Evolutionary conservation across 2,888 invertebrate genomes (phyloP).

Genomic region (Panopea generosa): DNA sequence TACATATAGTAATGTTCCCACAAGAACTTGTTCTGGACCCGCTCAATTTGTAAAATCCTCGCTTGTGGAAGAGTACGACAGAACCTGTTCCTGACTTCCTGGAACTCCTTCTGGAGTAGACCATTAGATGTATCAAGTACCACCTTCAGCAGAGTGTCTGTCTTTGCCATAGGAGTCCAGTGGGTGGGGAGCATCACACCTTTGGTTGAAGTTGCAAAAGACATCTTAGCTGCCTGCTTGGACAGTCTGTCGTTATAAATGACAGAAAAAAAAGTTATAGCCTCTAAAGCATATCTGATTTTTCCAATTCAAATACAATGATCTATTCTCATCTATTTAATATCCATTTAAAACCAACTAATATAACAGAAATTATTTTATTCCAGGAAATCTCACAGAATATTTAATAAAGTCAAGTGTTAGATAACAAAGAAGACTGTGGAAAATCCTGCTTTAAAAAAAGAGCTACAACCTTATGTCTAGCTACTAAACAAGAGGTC

Average conservation of each 20-base stretch:
- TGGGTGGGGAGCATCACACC: slow-evolving; percentile 58
- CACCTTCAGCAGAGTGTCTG: slow-evolving; percentile 26
- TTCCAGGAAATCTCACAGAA: too few relatives aligned
- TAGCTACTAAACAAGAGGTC: too few relatives aligned
- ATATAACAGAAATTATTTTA: too few relatives aligned
- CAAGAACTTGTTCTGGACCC: slow-evolving; percentile 66
- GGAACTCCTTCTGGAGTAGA: slow-evolving; percentile 62
- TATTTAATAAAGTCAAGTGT: too few relatives aligned
- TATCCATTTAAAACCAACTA: too few relatives aligned
- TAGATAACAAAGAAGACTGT: too few relatives aligned
- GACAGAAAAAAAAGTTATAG: neutral
- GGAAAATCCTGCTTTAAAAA: too few relatives aligned
- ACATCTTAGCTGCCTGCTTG: slow-evolving; percentile 17
- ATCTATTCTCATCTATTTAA: too few relatives aligned
- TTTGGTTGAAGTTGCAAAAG: slow-evolving; percentile 31
- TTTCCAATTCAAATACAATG: too few relatives aligned
- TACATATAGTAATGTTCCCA: slow-evolving; percentile 72
- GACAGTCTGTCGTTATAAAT: slow-evolving; percentile 39
- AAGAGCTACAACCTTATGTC: too few relatives aligned
- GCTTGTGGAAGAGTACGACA: slow-evolving; percentile 65
- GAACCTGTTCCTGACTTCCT: slow-evolving; percentile 63
- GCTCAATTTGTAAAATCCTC: slow-evolving; percentile 60
- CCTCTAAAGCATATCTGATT: too few relatives aligned
- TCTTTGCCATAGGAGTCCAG: slow-evolving; percentile 61
- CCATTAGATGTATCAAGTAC: slow-evolving; percentile 35